Evolutionary conservation across 2,113 vertebrate genomes (phyloP).

Genomic region (Aptenodytes forsteri): DNA sequence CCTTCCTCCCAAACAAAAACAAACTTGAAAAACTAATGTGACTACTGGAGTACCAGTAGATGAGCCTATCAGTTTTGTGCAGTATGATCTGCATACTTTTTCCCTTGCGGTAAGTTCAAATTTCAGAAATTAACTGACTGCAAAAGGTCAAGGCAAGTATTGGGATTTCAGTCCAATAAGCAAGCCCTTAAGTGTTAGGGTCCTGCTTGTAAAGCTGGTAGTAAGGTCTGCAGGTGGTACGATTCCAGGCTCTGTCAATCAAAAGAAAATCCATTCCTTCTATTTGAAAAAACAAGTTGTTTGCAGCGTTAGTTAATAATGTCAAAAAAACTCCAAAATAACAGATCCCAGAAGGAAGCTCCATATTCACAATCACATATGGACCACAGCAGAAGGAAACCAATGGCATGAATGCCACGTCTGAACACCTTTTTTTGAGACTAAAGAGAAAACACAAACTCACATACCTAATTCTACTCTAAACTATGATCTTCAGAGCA

Average conservation of each 20-base stretch:
- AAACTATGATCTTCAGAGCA: background rate
- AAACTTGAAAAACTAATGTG: background rate
- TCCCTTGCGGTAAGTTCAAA: background rate
- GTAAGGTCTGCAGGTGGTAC: background rate
- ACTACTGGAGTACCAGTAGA: background rate
- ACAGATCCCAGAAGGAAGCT: background rate
- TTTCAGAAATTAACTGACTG: background rate
- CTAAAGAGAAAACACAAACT: background rate
- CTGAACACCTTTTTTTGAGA: background rate
- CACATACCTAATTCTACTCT: background rate
- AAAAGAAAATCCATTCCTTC: background rate
- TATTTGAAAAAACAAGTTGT: background rate
- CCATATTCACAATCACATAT: background rate
- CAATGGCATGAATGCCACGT: background rate
- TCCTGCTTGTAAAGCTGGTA: background rate
- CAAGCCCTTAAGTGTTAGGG: background rate
- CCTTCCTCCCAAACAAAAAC: background rate
- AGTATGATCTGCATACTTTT: background rate
- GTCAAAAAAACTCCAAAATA: background rate
- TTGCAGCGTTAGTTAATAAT: background rate
- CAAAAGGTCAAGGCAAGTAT: background rate
- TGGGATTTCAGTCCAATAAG: background rate
- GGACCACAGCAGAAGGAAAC: background rate
- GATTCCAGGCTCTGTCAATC: background rate
- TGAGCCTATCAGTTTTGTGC: background rate